These are phyloP conservation scores for Diarsia mendica DNA, from an alignment of 2,888 invertebrate genomes.

Conservation along the genomic window DNA sequence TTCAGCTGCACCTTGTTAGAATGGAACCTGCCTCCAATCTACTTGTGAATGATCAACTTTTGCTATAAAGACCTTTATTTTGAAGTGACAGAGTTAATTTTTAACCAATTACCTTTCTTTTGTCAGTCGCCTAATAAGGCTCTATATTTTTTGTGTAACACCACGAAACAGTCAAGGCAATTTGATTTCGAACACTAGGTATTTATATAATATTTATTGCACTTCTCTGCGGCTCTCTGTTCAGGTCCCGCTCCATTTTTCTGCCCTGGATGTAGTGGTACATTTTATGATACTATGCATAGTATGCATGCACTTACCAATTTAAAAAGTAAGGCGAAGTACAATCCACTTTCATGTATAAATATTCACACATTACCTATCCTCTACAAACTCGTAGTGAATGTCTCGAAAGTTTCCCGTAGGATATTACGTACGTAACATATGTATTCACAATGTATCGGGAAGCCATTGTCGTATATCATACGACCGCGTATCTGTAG, in stretches of 20 bases:
- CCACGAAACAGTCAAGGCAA: neutral
- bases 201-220: too few relatives aligned
- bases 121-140: neutral
- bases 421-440: conserved; percentile 70
- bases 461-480: conserved; percentile 82
- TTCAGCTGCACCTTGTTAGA: too few relatives aligned
- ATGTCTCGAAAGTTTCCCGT: conserved; percentile 76
- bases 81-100: neutral
- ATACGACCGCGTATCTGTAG: conserved; percentile 72
- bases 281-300: too few relatives aligned
- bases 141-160: neutral
- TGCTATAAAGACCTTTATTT: neutral
- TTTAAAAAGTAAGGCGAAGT: conserved; percentile 40
- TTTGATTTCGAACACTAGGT: too few relatives aligned
- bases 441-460: conserved; percentile 80
- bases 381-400: conserved; percentile 60
- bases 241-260: neutral
- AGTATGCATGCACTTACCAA: neutral
- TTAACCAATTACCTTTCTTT: neutral
- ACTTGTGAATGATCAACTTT: neutral
- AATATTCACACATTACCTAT: conserved; percentile 65
- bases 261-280: neutral
- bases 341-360: conserved; percentile 51
- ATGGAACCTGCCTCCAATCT: too few relatives aligned
- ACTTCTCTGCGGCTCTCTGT: neutral